Percentiles rank a stretch among this genome's conserved stretches.
Conservation (phyloP, 2,888 invertebrate species). For the Brenthis ino region DNA sequence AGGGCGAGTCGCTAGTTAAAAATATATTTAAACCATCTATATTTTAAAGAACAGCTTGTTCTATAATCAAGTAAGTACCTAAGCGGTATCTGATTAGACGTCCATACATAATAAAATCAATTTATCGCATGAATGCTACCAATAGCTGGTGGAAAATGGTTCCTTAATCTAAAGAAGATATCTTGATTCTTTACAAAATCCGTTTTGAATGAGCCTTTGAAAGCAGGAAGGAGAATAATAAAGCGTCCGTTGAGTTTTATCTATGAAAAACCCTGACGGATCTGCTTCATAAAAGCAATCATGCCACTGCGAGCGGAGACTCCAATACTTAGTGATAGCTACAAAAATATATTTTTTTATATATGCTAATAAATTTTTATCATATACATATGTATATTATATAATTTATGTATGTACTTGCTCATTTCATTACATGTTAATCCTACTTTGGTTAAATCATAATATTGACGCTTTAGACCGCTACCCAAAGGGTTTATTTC, state of each 20-base stretch:
- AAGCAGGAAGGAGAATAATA: constrained; percentile 32
- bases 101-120: constrained; percentile 13
- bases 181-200: constrained; percentile 28
- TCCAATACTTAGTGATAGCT: not conserved
- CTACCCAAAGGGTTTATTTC: no score
- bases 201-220: constrained; percentile 29
- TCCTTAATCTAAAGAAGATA: constrained; percentile 21
- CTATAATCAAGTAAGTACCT: not conserved
- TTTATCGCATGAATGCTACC: constrained; percentile 10
- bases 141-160: constrained; percentile 18
- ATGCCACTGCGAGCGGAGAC: constrained; percentile 10
- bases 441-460: no score
- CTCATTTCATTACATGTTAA: no score
- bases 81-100: not conserved
- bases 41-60: no score
- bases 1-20: no score
- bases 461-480: no score
- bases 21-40: no score
- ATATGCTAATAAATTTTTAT: no score
- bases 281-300: constrained; percentile 10
- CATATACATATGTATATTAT: no score
- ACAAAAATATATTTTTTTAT: not conserved
- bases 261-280: constrained; percentile 32
- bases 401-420: no score
- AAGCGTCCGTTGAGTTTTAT: constrained; percentile 39